These are phyloP conservation scores for Eurystomus gularis DNA, from an alignment of 2,113 vertebrate species.

Conservation along the genomic window DNA sequence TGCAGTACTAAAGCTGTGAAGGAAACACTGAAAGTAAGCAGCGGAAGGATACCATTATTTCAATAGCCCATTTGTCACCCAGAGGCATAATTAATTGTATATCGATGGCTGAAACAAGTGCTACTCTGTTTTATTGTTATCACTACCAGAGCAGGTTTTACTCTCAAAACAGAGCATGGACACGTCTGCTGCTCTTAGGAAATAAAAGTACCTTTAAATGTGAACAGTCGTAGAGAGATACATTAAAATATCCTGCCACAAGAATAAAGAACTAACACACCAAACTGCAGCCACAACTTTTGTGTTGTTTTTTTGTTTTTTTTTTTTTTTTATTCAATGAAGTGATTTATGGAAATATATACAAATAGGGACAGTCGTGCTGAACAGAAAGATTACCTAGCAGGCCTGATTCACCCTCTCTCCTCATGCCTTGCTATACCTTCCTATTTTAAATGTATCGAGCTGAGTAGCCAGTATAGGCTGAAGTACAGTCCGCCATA, in stretches of 20 bases:
- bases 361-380: not conserved
- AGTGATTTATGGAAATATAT: not conserved
- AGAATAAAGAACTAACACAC: not conserved
- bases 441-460: not conserved
- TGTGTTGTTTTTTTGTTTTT: too few species aligned
- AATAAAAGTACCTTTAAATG: constrained; percentile 1
- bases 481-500: constrained; percentile 20
- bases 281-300: not conserved
- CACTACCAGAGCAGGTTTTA: not conserved
- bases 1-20: not conserved
- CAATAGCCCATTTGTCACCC: not conserved
- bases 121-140: not conserved
- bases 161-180: not conserved
- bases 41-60: not conserved
- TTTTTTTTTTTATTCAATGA: not conserved
- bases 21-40: not conserved
- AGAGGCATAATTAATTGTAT: not conserved
- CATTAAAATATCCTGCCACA: not conserved
- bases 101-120: not conserved
- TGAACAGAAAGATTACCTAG: not conserved
- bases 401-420: not conserved
- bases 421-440: not conserved
- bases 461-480: not conserved
- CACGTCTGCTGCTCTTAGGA: not conserved
- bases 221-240: not conserved